Evolutionary conservation across 2,113 vertebrate genomes (phyloP).

Genomic region (Sinocyclocheilus anophthalmus): DNA sequence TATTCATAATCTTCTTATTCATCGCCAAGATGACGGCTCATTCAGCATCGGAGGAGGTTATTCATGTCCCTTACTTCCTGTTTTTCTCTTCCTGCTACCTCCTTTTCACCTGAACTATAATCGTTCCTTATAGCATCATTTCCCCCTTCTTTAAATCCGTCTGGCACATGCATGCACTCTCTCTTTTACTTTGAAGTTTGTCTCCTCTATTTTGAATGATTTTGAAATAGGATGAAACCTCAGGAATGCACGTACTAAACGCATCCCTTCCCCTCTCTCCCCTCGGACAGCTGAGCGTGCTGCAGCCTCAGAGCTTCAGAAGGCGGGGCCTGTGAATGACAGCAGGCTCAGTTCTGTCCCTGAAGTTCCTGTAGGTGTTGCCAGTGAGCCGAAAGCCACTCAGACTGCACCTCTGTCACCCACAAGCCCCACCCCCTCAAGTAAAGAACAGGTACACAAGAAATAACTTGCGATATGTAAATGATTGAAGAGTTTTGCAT

Average conservation of each 20-base stretch:
- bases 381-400: conserved; percentile 72
- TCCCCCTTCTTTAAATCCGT: background rate
- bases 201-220: background rate
- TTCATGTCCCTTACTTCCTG: conserved; percentile 3
- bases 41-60: conserved; percentile 93
- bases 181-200: background rate
- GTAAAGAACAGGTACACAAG: conserved; percentile 79
- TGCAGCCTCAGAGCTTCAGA: conserved; percentile 59
- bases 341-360: conserved; percentile 56
- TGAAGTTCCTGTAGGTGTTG: conserved; percentile 50
- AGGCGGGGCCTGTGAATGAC: conserved; percentile 51
- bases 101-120: background rate
- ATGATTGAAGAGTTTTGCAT: conserved; percentile 25
- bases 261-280: conserved; percentile 22
- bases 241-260: conserved; percentile 17
- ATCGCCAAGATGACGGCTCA: conserved; percentile 88
- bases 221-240: conserved; percentile 13
- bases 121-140: background rate
- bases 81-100: background rate
- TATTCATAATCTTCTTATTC: conserved; percentile 87
- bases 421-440: conserved; percentile 63
- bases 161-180: conserved; percentile 12
- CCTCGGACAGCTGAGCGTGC: conserved; percentile 59
- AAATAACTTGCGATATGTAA: background rate
- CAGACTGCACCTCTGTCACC: conserved; percentile 76